phyloP scores from a whole-genome alignment of 2,797 vertebrate genomes.

The Malurus leucopterus region DNA sequence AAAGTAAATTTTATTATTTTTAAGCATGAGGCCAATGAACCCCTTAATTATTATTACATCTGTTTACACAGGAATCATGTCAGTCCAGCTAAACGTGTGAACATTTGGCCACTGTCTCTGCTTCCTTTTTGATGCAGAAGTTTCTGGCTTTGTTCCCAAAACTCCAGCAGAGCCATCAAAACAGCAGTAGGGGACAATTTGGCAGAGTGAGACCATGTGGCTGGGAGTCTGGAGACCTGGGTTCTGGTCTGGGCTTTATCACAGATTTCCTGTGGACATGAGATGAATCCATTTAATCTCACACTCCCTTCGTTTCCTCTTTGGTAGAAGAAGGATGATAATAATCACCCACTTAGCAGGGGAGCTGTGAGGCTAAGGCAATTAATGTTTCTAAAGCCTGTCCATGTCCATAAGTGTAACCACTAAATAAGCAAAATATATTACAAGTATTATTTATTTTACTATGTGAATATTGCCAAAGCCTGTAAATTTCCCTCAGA shows the following conservation, averaged over 20 bases:
- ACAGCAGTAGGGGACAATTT: background rate
- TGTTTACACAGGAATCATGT: background rate
- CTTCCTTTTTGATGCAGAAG: background rate
- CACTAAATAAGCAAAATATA: conserved; percentile 10
- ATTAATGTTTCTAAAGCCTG: background rate
- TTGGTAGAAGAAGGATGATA: background rate
- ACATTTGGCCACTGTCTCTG: background rate
- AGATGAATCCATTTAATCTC: conserved; percentile 10
- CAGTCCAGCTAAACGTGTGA: background rate
- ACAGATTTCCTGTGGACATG: background rate
- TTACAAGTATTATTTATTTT: conserved; percentile 16
- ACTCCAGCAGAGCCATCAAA: background rate
- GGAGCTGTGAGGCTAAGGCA: background rate
- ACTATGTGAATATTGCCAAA: background rate
- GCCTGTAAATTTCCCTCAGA: background rate
- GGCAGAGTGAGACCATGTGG: background rate
- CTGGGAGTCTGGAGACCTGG: background rate
- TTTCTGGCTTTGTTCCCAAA: background rate
- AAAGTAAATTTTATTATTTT: background rate
- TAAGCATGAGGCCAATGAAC: background rate
- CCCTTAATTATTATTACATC: background rate
- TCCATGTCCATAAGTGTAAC: background rate
- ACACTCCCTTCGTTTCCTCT: background rate
- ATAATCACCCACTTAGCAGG: conserved; percentile 13
- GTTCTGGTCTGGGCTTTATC: background rate